A percentile compares a stretch with the other conserved stretches of the same genome.
phyloP scores from a whole-genome alignment of 2,888 invertebrate species.

The Amphipoea lucens region DNA sequence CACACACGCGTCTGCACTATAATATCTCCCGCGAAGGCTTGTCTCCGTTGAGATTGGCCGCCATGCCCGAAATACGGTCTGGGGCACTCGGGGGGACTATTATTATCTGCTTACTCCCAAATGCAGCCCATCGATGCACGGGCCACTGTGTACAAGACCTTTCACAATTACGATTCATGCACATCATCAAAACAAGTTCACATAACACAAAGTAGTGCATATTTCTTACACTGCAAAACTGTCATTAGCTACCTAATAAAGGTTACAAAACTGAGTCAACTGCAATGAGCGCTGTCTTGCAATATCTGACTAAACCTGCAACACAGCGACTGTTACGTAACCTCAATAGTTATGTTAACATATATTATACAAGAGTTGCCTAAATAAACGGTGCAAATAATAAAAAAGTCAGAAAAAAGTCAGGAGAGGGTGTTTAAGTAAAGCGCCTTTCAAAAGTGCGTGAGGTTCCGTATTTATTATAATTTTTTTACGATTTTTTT shows the following conservation, averaged over 20 bases:
- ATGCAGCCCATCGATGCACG: background rate
- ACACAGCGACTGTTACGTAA: slow-evolving; percentile 46
- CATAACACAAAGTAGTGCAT: slow-evolving; percentile 25
- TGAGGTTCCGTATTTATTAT: slow-evolving; percentile 38
- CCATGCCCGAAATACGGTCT: background rate
- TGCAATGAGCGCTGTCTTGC: slow-evolving; percentile 43
- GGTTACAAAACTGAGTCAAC: slow-evolving; percentile 53
- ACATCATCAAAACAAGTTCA: background rate
- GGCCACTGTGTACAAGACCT: background rate
- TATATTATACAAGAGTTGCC: slow-evolving; percentile 42
- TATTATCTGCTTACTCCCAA: background rate
- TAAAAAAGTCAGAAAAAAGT: slow-evolving; percentile 49
- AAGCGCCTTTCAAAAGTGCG: slow-evolving; percentile 22
- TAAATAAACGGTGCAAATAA: slow-evolving; percentile 52
- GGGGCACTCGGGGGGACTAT: background rate
- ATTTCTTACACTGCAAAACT: slow-evolving; percentile 40
- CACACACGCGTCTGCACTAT: too few species aligned
- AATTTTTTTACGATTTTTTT: background rate
- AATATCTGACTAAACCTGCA: slow-evolving; percentile 55
- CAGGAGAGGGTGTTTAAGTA: slow-evolving; percentile 7
- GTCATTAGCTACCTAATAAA: slow-evolving; percentile 51
- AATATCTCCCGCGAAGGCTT: too few species aligned
- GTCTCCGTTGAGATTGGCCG: background rate
- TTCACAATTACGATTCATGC: slow-evolving; percentile 15
- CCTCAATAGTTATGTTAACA: slow-evolving; percentile 50